phyloP scores from a whole-genome alignment of 2,797 vertebrate genomes.

The Phaenicophaeus curvirostris region DNA sequence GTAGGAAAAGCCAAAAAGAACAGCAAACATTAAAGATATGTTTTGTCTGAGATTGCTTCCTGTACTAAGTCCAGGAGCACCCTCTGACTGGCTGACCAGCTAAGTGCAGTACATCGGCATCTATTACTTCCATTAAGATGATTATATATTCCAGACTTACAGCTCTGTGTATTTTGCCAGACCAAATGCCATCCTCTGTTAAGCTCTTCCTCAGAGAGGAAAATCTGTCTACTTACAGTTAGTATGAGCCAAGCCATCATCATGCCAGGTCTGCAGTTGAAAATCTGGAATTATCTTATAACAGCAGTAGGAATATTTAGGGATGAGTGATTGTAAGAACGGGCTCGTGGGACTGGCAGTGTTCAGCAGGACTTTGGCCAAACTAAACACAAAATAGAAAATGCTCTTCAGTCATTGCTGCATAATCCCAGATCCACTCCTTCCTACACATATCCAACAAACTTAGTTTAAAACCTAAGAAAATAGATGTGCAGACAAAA shows the following conservation, averaged over 20 bases:
- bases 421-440: neutral
- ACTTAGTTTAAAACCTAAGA: neutral
- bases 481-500: conserved; percentile 22
- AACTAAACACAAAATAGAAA: conserved; percentile 70
- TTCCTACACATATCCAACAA: neutral
- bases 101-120: neutral
- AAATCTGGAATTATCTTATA: conserved; percentile 64
- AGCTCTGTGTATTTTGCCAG: conserved; percentile 1
- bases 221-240: conserved; percentile 23
- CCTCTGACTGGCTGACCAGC: neutral
- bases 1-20: neutral
- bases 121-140: conserved; percentile 3
- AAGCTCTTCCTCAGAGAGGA: conserved; percentile 36
- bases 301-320: conserved; percentile 51
- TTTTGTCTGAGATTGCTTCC: conserved; percentile 43
- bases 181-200: conserved; percentile 48
- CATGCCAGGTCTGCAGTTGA: conserved; percentile 51
- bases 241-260: conserved; percentile 30
- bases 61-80: neutral
- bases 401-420: conserved; percentile 13
- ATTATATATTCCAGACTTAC: conserved; percentile 21
- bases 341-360: conserved; percentile 55
- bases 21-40: neutral
- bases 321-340: conserved; percentile 50
- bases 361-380: conserved; percentile 40